Evolutionary conservation across 2,888 invertebrate species (phyloP).

Genomic region (Oscheius sp.): DNA sequence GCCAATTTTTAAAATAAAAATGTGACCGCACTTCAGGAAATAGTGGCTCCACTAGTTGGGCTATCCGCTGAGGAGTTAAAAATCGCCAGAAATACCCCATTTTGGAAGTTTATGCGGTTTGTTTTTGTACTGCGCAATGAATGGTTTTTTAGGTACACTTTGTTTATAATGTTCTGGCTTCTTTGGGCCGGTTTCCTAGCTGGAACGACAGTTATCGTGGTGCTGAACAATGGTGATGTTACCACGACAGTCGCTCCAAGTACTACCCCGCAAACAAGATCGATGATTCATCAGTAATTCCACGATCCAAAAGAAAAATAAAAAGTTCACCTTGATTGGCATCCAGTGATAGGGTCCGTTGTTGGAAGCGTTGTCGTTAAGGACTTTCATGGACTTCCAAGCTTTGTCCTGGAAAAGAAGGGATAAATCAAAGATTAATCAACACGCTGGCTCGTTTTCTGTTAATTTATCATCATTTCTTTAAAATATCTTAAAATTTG

Average conservation of each 20-base stretch:
- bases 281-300: neutral
- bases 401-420: conserved; percentile 44
- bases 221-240: conserved; percentile 50
- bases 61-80: conserved; percentile 21
- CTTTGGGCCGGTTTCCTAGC: conserved; percentile 51
- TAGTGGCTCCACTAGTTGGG: conserved; percentile 5
- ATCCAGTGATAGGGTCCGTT: conserved; percentile 56
- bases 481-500: neutral
- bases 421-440: neutral
- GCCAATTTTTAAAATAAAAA: no score
- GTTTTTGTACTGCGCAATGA: no score
- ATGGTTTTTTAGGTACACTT: conserved; percentile 13
- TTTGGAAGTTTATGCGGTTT: conserved; percentile 30
- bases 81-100: conserved; percentile 16
- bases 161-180: conserved; percentile 42
- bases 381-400: conserved; percentile 50
- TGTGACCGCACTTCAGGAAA: no score
- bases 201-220: conserved; percentile 51
- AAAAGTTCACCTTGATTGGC: conserved; percentile 52
- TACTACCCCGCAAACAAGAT: no score
- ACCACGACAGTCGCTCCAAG: conserved; percentile 39
- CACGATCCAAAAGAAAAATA: no score
- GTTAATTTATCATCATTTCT: neutral
- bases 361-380: conserved; percentile 59
- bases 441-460: neutral